Percentiles rank a stretch among this genome's conserved stretches.
phyloP scores from a whole-genome alignment of 1,140 invertebrate genomes.

The Forficula auricularia region DNA sequence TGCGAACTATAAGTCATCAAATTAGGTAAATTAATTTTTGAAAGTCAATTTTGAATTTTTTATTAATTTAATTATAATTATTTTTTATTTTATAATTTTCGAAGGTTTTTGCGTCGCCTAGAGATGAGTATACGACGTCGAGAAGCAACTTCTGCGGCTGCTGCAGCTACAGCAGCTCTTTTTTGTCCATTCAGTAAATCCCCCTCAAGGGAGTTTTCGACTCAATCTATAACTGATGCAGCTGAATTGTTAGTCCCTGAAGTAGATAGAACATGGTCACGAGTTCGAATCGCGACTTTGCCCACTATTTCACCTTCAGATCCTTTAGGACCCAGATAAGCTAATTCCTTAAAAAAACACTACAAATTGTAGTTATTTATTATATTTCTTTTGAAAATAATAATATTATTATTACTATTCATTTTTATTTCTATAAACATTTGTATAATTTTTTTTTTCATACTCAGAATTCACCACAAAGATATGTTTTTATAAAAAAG shows the following conservation, averaged over 20 bases:
- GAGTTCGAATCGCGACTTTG: slow-evolving; percentile 10
- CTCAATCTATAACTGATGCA: slow-evolving; percentile 12
- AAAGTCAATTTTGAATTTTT: slow-evolving; percentile 1
- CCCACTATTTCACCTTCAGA: too few species aligned
- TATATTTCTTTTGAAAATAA: too few species aligned
- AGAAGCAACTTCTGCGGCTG: slow-evolving; percentile 34
- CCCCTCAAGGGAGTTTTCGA: slow-evolving; percentile 13
- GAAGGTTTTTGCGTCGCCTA: slow-evolving; percentile 33
- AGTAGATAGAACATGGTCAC: slow-evolving; percentile 18
- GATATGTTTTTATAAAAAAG: too few species aligned
- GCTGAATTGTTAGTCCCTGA: slow-evolving; percentile 18
- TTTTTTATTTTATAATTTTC: slow-evolving; percentile 6
- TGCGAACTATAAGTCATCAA: slow-evolving; percentile 47
- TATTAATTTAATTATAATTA: background rate
- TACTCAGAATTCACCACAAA: too few species aligned
- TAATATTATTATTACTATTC: too few species aligned
- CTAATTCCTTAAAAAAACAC: too few species aligned
- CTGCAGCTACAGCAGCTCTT: slow-evolving; percentile 31
- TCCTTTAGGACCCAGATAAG: too few species aligned
- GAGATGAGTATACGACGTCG: slow-evolving; percentile 39
- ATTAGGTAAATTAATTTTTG: slow-evolving; percentile 32
- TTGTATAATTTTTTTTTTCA: too few species aligned
- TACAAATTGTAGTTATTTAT: too few species aligned
- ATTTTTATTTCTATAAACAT: too few species aligned
- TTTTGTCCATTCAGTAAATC: slow-evolving; percentile 22